Evolutionary conservation across 2,888 invertebrate genomes (phyloP), one percentile per base, ranked within the genome.

Genomic region (Megaustenia siamemsis): DNA sequence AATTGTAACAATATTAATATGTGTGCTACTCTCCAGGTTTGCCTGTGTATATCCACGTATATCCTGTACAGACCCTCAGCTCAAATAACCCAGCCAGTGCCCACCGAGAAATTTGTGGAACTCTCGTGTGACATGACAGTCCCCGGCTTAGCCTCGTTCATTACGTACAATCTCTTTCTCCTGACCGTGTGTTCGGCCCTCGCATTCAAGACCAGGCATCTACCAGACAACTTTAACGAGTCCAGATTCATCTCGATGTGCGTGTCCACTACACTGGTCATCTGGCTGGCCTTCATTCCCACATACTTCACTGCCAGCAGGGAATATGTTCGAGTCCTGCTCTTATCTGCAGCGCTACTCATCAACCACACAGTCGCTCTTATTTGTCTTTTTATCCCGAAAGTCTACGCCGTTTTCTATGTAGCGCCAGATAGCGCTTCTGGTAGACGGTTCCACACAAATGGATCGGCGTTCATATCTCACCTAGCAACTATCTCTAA

Each of bases 141-240:
- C 0, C 71, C 84, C 0, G 90, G 90, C 40, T 82, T 92, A 71
- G 69, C 88, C 45, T 86, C 88, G 15, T 90, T 90, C 40, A 86
- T 92, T 66, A 79, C 85, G 77, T 92, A 90, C 87, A 91, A 92
- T 88, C 84, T 90, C 10, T 63, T 92, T 5, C 88, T 92, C 69
- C 89, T 92, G 18, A 49, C 90, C 35, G 85, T 90, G 63, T 90
- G 91, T 76, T 88, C 91, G 3, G 86, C 89, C 60, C 90, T 90
- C 78, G 92, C 92, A 63, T 92, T 92, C 86, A 92, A 91, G 83
- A 90, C 91, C 38, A 85, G 92, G 40, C 91, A 90, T 82, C 87
- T 91, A 15, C 93, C 92, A 21, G 91, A 92, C 85, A 92, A 92
- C 79, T 92, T 90, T 88, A 92, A 92, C 87, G 92, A 92, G 88